These are phyloP conservation scores for Danaus chrysippus DNA, from an alignment of 2,888 invertebrate genomes.

Conservation along the genomic window DNA sequence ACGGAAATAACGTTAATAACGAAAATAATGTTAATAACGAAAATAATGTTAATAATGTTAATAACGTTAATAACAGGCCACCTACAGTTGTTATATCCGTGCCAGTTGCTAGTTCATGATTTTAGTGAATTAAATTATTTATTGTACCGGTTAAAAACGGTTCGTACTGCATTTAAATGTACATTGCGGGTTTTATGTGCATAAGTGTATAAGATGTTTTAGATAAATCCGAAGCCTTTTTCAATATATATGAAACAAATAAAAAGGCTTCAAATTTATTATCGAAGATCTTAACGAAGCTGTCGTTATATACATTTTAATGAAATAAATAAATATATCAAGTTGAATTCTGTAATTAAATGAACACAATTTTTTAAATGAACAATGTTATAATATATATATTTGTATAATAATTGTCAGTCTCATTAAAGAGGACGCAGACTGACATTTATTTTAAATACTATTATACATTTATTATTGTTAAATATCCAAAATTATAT, in stretches of 20 bases:
- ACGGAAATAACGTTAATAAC: conserved; percentile 23
- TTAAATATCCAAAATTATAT: conserved; percentile 16
- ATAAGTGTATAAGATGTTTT: conserved; percentile 1
- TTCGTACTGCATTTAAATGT: conserved; percentile 17
- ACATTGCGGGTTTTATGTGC: conserved; percentile 7
- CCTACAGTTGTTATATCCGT: conserved; percentile 43
- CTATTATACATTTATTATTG: conserved; percentile 9
- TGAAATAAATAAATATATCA: no score
- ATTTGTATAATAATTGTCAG: conserved; percentile 38
- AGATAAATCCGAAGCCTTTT: background rate
- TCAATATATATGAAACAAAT: background rate
- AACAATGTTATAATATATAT: conserved; percentile 9
- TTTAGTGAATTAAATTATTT: conserved; percentile 21
- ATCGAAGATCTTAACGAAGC: no score
- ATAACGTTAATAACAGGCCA: conserved; percentile 11
- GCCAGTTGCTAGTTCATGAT: conserved; percentile 45
- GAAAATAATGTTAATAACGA: background rate
- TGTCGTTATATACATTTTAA: no score
- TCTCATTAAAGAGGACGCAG: conserved; percentile 61
- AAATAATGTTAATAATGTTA: conserved; percentile 11
- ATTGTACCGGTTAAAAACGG: conserved; percentile 16
- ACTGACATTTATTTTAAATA: conserved; percentile 40
- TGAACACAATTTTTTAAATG: conserved; percentile 3
- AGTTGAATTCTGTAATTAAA: no score
- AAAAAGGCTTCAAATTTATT: background rate